A percentile compares a stretch with the other conserved stretches of the same genome.
Evolutionary conservation across 2,888 invertebrate genomes (phyloP).

Genomic region (Ephialtes manifestator): DNA sequence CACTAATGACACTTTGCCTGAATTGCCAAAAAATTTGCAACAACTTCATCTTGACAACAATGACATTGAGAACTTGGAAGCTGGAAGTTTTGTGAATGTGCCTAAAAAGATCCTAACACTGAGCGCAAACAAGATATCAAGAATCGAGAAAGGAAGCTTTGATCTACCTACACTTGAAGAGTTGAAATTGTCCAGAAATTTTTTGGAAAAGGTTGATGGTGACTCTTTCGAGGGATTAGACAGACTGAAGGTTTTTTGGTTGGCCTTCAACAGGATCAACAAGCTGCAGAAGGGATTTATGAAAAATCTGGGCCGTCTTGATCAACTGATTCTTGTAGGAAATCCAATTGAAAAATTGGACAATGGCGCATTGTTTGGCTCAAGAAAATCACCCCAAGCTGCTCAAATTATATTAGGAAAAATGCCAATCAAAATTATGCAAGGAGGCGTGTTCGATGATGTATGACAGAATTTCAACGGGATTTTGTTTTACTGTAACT

Average conservation of each 20-base stretch:
- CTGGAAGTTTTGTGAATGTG: conserved; percentile 81
- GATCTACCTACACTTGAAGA: conserved; percentile 10
- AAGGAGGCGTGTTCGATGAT: no score
- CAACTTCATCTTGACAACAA: conserved; percentile 85
- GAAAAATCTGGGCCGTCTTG: not conserved
- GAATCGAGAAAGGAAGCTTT: no score
- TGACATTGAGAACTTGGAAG: conserved; percentile 82
- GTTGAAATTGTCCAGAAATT: not conserved
- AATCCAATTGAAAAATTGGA: not conserved
- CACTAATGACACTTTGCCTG: conserved; percentile 80
- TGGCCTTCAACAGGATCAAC: not conserved
- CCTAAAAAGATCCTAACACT: conserved; percentile 36
- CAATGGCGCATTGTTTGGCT: not conserved
- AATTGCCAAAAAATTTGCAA: conserved; percentile 79
- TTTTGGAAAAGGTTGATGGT: not conserved
- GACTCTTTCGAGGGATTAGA: not conserved
- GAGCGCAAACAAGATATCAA: conserved; percentile 36
- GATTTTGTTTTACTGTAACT: no score
- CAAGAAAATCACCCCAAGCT: no score
- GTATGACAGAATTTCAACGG: no score
- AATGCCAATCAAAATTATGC: no score
- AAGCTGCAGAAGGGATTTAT: not conserved
- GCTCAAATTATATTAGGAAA: no score
- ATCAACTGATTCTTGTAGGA: not conserved
- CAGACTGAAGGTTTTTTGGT: not conserved